phyloP scores from a whole-genome alignment of 2,888 invertebrate genomes.

The Epinotia demarniana region DNA sequence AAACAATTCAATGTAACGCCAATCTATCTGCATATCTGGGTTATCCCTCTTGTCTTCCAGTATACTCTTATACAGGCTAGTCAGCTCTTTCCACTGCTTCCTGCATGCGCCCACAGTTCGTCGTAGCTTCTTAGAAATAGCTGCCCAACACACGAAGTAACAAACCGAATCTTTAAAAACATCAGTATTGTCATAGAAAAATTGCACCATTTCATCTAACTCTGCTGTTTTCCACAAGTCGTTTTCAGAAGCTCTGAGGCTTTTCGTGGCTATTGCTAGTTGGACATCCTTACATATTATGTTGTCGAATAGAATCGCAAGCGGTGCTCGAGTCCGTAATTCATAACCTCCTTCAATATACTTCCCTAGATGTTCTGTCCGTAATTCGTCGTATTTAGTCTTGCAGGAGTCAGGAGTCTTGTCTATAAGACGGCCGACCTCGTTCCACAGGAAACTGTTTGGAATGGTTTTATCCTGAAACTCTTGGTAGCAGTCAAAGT shows the following conservation, averaged over 20 bases:
- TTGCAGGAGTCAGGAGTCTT: conserved; percentile 68
- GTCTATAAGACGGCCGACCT: conserved; percentile 72
- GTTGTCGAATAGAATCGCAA: conserved; percentile 71
- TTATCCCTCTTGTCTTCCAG: conserved; percentile 75
- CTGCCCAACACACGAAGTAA: conserved; percentile 73
- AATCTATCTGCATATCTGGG: conserved; percentile 75
- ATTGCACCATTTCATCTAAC: conserved; percentile 68
- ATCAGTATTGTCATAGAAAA: conserved; percentile 69
- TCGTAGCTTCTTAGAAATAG: conserved; percentile 60
- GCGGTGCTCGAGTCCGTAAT: conserved; percentile 61
- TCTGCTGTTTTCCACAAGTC: conserved; percentile 61
- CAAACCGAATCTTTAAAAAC: conserved; percentile 73
- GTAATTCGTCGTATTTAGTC: conserved; percentile 63
- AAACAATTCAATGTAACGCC: conserved; percentile 78
- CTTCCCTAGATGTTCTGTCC: conserved; percentile 61
- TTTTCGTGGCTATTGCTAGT: conserved; percentile 52
- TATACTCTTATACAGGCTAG: conserved; percentile 65
- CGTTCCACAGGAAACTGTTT: conserved; percentile 74
- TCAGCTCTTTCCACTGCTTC: conserved; percentile 69
- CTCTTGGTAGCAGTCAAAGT: conserved; percentile 74
- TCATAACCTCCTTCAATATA: conserved; percentile 63
- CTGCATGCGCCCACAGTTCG: conserved; percentile 59
- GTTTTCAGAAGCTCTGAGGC: conserved; percentile 43
- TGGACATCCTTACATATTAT: conserved; percentile 70
- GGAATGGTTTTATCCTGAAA: conserved; percentile 75